Base-by-base conservation (phyloP, 2,888 invertebrate genomes). In the Deilephila porcellus region DNA sequence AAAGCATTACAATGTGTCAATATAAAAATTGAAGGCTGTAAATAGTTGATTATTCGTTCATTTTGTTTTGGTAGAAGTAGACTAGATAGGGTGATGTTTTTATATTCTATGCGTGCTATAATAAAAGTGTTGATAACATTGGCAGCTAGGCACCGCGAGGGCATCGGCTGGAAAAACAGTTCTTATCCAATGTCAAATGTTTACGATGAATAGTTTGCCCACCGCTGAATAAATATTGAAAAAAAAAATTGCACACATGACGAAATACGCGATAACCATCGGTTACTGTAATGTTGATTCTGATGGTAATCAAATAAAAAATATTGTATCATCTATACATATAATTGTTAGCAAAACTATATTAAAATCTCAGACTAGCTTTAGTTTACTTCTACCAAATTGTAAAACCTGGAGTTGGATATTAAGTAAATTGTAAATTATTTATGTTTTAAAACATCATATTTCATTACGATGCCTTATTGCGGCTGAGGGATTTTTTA, bases 141-240 rank as follows among this genome's bases (percentile, higher is more conserved):
- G 60, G 34, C 25, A 52, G 45, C 25, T 70, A 53, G 74, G 74
- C 74, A 77, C 72, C 72, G 70, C 73, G 78, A 79, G 76, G 77
- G 79, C 75, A 81, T 80, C 76, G 75, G 59, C 75, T 78, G 80
- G 79, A 84, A 82, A 78, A 79, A 83, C 76, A 79, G 64, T 77
- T 81, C 81, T 84, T 85, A 86, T 86, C 86, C 84, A 86, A 86
- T 85, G 84, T 85, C 83, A 86, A 82, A 79, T 82, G 79, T 77
- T 70, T 71, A 78, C 73, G 73, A 75, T 77, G 77, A 59, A 74
- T 63, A 63, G 19, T 72, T 71, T 62, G 70, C 60, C 32, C 20
- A 34, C 63, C 53, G 53, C 56, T 64, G 29, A 76, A 78, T 76
- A 81, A 78, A 79, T 73, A 81, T 76, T 75, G 72, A 75, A 77